Evolutionary conservation across 2,888 invertebrate species (phyloP).

Genomic region (Drosophila subquinaria): DNA sequence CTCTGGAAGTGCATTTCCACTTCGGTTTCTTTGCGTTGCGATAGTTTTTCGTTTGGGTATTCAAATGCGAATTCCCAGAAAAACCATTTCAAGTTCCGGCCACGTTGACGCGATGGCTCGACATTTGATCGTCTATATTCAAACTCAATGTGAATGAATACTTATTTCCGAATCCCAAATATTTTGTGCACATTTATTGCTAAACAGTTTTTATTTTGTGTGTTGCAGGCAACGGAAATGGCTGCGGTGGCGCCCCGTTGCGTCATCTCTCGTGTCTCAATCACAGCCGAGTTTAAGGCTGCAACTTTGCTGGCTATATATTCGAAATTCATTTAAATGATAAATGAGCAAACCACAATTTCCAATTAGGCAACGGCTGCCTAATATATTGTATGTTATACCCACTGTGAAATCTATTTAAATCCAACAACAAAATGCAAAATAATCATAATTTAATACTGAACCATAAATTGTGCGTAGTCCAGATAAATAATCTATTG

Average conservation of each 20-base stretch:
- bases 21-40: background rate
- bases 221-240: constrained; percentile 57
- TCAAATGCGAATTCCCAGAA: constrained; percentile 68
- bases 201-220: constrained; percentile 46
- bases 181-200: constrained; percentile 68
- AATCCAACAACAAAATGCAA: constrained; percentile 3
- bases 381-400: background rate
- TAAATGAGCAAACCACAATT: constrained; percentile 6
- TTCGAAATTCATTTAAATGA: background rate
- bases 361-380: background rate
- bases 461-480: background rate
- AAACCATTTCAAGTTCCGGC: constrained; percentile 74
- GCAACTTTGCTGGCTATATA: background rate
- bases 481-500: background rate
- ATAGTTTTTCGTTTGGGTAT: constrained; percentile 59
- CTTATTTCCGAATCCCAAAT: constrained; percentile 66
- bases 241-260: constrained; percentile 53
- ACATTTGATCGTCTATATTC: constrained; percentile 34
- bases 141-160: constrained; percentile 56
- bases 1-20: constrained; percentile 37
- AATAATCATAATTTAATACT: background rate
- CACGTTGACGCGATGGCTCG: constrained; percentile 22
- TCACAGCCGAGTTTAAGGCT: background rate
- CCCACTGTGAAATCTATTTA: background rate
- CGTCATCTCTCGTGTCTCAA: constrained; percentile 17